A percentile compares a stretch with the other conserved stretches of the same genome.
Conservation (phyloP, 2,888 invertebrate species). For the Caenorhabditis sulstoni region DNA sequence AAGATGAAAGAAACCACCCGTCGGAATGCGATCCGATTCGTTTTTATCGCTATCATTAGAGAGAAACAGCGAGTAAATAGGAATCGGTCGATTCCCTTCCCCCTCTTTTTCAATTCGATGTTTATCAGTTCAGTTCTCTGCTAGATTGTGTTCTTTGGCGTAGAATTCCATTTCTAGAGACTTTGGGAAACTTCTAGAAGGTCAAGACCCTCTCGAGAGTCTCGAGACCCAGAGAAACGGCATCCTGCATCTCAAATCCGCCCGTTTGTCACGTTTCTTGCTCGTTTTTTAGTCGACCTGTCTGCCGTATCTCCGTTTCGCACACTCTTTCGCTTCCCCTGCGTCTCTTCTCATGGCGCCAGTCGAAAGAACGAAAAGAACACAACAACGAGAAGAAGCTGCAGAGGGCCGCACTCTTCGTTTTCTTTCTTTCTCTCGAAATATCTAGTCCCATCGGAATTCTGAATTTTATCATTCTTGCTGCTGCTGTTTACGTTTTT, state of each 20-base stretch:
- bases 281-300: conserved; percentile 40
- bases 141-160: conserved; percentile 25
- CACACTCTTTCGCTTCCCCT: conserved; percentile 19
- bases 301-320: conserved; percentile 12
- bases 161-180: neutral
- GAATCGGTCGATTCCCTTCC: conserved; percentile 11
- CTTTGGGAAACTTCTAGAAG: neutral
- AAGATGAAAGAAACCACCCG: conserved; percentile 29
- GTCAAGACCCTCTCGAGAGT: neutral
- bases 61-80: conserved; percentile 13
- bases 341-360: conserved; percentile 10
- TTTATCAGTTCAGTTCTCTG: conserved; percentile 29
- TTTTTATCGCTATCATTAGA: conserved; percentile 10
- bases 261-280: conserved; percentile 46
- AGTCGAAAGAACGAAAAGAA: conserved; percentile 15
- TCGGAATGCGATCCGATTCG: neutral
- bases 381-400: conserved; percentile 29
- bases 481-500: too few relatives aligned
- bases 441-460: neutral
- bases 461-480: neutral
- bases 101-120: conserved; percentile 10
- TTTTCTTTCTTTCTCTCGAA: conserved; percentile 3
- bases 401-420: neutral
- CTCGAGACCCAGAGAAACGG: too few relatives aligned
- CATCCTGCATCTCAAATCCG: conserved; percentile 7